Percentiles rank a stretch among this genome's conserved stretches.
These are phyloP conservation scores for Apodemus speciosus DNA, from an alignment of 2,113 vertebrate species.

Conservation along the genomic window DNA sequence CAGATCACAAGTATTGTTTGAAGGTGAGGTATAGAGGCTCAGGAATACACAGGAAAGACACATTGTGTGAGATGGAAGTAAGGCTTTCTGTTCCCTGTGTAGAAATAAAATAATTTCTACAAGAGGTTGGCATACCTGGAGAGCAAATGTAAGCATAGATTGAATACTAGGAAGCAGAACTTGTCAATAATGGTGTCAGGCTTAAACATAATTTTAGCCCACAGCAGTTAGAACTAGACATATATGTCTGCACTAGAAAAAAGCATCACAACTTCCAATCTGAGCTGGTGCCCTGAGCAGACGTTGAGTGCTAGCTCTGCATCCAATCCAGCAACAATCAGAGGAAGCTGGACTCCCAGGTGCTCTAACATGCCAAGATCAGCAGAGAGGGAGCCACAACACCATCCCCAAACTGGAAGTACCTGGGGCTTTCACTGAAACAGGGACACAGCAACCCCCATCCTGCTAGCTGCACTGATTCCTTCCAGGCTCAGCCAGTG, in stretches of 20 bases:
- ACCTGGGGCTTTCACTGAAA: no score
- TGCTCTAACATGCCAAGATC: no score
- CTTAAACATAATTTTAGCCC: not conserved
- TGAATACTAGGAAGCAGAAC: not conserved
- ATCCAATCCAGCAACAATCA: no score
- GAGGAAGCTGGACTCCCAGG: no score
- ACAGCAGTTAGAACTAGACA: not conserved
- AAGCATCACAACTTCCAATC: no score
- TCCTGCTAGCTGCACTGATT: no score
- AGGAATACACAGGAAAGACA: not conserved
- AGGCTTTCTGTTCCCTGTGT: not conserved
- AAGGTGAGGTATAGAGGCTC: fast-evolving
- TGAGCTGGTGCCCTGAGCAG: no score
- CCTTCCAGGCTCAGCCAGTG: no score
- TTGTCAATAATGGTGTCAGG: not conserved
- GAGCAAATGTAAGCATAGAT: not conserved
- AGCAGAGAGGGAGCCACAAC: no score
- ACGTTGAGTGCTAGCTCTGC: no score
- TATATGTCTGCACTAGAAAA: not conserved
- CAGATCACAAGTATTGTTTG: fast-evolving
- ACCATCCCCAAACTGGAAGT: no score
- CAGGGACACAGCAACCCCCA: no score
- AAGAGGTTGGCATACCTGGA: fast-evolving
- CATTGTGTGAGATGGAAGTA: not conserved
- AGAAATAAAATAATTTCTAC: not conserved